A percentile compares a stretch with the other conserved stretches of the same genome.
Conservation (phyloP, 2,888 invertebrate genomes). For the Mythimna ferrago region DNA sequence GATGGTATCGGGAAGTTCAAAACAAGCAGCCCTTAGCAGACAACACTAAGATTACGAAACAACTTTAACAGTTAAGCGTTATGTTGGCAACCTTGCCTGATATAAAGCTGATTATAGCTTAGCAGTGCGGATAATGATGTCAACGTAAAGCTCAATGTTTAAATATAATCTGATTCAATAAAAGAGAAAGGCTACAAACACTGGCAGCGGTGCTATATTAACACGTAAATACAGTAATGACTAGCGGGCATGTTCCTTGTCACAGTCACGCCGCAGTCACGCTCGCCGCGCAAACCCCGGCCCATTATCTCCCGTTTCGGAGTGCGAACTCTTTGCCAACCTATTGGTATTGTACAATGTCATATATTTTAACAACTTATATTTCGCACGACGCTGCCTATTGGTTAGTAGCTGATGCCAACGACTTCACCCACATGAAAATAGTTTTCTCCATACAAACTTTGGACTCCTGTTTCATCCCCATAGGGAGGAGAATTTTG, state of each 20-base stretch:
- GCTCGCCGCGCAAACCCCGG: conserved; percentile 72
- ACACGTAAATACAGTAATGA: conserved; percentile 71
- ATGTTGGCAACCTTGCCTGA: conserved; percentile 3
- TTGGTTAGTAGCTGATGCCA: background rate
- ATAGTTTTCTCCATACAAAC: no score
- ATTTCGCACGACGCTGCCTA: conserved; percentile 30
- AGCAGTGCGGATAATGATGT: conserved; percentile 49
- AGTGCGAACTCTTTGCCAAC: conserved; percentile 70
- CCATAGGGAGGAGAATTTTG: no score
- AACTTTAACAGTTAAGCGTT: background rate
- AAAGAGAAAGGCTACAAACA: conserved; percentile 61
- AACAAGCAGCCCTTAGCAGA: background rate
- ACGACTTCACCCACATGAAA: no score
- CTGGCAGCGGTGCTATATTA: conserved; percentile 66
- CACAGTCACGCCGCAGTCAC: conserved; percentile 75
- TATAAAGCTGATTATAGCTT: conserved; percentile 20
- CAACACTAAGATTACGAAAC: background rate
- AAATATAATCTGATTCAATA: conserved; percentile 55
- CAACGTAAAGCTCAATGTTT: conserved; percentile 45
- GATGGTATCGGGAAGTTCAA: background rate
- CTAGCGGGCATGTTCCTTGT: conserved; percentile 70
- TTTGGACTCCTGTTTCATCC: no score
- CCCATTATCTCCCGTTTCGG: conserved; percentile 83
- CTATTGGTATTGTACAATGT: conserved; percentile 54
- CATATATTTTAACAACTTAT: conserved; percentile 57